Conservation (phyloP, 2,888 invertebrate genomes). For the Pelosia muscerda region DNA sequence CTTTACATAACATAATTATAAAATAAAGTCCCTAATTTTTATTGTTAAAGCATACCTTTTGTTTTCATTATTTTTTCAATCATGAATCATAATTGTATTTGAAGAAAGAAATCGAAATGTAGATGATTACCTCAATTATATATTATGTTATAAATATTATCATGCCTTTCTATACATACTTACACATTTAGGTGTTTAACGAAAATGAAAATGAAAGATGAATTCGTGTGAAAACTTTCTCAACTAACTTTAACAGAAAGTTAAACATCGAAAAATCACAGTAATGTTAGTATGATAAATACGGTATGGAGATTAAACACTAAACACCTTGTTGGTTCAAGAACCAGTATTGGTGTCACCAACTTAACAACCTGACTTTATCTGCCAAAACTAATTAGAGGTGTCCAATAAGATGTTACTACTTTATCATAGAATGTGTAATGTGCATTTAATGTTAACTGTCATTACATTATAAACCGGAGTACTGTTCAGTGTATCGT, state of each 20-base stretch:
- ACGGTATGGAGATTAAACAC: not conserved
- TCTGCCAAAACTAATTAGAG: not conserved
- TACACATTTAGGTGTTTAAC: not conserved
- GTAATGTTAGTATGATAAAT: not conserved
- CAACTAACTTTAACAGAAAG: not conserved
- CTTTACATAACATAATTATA: not conserved
- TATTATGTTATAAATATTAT: too few relatives aligned
- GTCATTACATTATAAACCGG: slow-evolving; percentile 2
- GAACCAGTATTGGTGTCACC: not conserved
- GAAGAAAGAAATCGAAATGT: not conserved
- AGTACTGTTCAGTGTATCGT: slow-evolving; percentile 42
- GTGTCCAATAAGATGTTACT: not conserved
- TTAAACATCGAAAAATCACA: not conserved
- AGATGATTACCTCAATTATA: too few relatives aligned
- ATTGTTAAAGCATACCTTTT: not conserved
- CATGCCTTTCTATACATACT: too few relatives aligned
- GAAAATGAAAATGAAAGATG: not conserved
- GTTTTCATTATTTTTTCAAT: not conserved
- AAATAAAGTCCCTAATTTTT: too few relatives aligned
- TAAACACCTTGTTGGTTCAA: not conserved
- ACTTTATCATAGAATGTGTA: not conserved
- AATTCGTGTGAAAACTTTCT: not conserved
- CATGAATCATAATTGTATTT: not conserved
- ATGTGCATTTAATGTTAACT: slow-evolving; percentile 2
- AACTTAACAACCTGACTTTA: not conserved